Conservation (phyloP, 2,113 vertebrate species). For the Antennarius striatus region DNA sequence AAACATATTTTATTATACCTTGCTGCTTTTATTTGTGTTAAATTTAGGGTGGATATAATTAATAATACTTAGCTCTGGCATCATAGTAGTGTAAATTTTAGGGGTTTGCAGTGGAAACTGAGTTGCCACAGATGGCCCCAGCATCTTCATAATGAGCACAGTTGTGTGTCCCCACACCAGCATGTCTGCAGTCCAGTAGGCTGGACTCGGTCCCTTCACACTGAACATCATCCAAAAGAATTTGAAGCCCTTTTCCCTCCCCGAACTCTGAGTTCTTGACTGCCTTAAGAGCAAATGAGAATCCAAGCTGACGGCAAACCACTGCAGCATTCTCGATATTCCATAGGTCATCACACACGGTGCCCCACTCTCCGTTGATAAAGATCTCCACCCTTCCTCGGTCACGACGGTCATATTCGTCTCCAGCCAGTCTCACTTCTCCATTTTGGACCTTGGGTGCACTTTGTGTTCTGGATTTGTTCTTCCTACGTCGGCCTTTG, state of each 20-base stretch:
- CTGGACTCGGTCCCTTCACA: constrained; percentile 83
- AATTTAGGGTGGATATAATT: too few species aligned
- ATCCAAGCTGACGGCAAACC: constrained; percentile 92
- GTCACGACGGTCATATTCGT: constrained; percentile 52
- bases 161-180: constrained; percentile 82
- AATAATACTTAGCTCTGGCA: too few species aligned
- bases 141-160: constrained; percentile 92
- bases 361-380: constrained; percentile 85
- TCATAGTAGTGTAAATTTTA: too few species aligned
- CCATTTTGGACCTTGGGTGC: constrained; percentile 62
- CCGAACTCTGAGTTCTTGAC: constrained; percentile 88
- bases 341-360: constrained; percentile 92
- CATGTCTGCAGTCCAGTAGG: constrained; percentile 86
- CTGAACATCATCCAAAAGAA: constrained; percentile 89
- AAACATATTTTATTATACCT: too few species aligned
- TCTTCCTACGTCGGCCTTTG: constrained; percentile 68
- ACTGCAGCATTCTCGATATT: constrained; percentile 75
- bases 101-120: background rate
- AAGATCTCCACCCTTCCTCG: constrained; percentile 88
- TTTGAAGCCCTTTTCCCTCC: constrained; percentile 80
- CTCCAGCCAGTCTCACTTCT: constrained; percentile 80
- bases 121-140: constrained; percentile 84
- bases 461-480: constrained; percentile 31
- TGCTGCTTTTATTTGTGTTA: too few species aligned
- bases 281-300: constrained; percentile 78